phyloP scores from a whole-genome alignment of 2,888 invertebrate genomes.

The Eristalinus aeneus region DNA sequence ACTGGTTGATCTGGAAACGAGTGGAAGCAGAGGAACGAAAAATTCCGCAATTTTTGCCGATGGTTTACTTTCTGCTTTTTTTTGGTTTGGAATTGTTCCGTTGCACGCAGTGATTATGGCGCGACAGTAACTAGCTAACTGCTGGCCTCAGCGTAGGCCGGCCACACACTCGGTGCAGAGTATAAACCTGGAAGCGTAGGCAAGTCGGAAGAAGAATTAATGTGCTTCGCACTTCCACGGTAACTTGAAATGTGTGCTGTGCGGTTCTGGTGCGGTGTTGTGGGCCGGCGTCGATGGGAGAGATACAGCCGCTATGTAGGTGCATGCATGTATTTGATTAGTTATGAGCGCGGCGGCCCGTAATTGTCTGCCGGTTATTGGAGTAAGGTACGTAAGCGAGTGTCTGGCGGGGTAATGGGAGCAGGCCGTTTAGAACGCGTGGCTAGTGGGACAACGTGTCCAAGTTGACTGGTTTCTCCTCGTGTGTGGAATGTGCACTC shows the following conservation, averaged over 20 bases:
- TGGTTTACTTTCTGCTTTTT: not conserved
- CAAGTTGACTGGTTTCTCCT: not conserved
- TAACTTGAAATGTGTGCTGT: not conserved
- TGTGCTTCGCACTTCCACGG: not conserved
- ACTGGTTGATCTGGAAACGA: not conserved
- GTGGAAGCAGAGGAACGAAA: not conserved
- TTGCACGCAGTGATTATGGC: conserved; percentile 7
- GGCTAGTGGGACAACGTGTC: not conserved
- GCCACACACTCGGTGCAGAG: not conserved
- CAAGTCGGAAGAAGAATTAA: not conserved
- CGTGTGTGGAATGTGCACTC: not conserved
- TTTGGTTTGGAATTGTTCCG: conserved; percentile 14
- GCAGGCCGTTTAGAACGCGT: not conserved
- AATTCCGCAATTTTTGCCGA: conserved; percentile 25
- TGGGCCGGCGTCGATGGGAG: not conserved
- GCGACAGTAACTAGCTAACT: conserved; percentile 17
- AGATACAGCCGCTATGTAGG: not conserved
- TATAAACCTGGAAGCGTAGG: not conserved
- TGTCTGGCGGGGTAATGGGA: not conserved
- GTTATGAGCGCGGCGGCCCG: not conserved
- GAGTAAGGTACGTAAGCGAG: not conserved
- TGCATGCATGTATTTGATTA: not conserved
- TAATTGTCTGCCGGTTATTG: not conserved
- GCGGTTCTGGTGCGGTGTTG: too few species aligned
- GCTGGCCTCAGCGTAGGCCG: conserved; percentile 9